These are phyloP conservation scores for Aldabrachelys gigantea DNA, from an alignment of 2,113 vertebrate genomes.

Conservation along the genomic window DNA sequence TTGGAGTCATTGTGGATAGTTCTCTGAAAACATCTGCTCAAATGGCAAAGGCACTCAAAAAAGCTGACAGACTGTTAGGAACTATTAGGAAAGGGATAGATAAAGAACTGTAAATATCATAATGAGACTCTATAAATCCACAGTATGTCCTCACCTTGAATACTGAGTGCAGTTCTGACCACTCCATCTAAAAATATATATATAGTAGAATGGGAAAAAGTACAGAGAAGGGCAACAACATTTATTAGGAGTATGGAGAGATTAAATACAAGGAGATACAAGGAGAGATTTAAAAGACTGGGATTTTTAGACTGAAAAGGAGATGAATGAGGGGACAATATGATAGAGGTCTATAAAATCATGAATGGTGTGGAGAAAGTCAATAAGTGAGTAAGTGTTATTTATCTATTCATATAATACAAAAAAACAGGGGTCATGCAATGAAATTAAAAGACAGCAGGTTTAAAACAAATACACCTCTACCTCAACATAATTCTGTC, in stretches of 20 bases:
- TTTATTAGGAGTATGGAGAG: too few relatives aligned
- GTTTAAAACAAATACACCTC: too few relatives aligned
- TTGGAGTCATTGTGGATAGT: background rate
- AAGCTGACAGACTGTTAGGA: background rate
- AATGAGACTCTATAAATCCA: background rate
- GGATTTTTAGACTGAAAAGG: background rate
- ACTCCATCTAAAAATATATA: background rate
- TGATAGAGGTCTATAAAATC: background rate
- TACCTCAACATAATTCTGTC: too few relatives aligned
- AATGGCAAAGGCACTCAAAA: background rate
- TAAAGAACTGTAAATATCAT: background rate
- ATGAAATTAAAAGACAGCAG: background rate
- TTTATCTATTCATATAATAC: background rate
- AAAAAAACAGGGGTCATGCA: background rate
- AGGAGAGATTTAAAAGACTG: background rate
- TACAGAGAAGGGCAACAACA: background rate
- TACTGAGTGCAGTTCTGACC: background rate
- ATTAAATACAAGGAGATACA: background rate
- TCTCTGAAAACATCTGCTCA: background rate
- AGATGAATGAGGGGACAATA: background rate
- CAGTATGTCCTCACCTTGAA: background rate
- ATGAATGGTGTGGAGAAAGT: background rate
- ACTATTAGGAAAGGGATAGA: background rate
- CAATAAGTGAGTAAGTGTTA: background rate
- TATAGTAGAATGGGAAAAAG: background rate